phyloP scores from a whole-genome alignment of 2,888 invertebrate species.

The Anthrax anthrax region DNA sequence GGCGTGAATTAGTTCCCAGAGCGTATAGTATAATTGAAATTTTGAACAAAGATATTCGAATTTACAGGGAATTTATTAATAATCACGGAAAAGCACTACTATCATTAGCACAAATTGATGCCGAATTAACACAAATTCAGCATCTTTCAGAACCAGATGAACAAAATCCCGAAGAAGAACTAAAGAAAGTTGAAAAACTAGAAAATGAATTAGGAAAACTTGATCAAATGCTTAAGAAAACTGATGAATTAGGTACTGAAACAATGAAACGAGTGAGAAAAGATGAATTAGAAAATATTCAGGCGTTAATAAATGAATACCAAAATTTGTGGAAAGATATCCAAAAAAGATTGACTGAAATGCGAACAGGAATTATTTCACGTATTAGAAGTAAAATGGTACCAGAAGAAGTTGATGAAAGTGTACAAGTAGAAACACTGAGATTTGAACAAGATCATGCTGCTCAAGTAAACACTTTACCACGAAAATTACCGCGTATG shows the following conservation, averaged over 20 bases:
- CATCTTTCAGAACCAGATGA: constrained; percentile 39
- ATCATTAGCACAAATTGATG: constrained; percentile 55
- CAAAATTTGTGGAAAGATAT: constrained; percentile 48
- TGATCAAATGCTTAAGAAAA: constrained; percentile 36
- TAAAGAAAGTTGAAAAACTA: constrained; percentile 31
- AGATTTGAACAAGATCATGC: constrained; percentile 62
- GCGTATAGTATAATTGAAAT: constrained; percentile 43
- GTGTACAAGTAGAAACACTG: constrained; percentile 56
- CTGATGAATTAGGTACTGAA: constrained; percentile 42
- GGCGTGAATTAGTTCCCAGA: constrained; percentile 48
- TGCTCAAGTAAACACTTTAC: constrained; percentile 70
- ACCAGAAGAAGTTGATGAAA: constrained; percentile 39
- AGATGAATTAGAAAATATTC: constrained; percentile 40
- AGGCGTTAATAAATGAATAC: constrained; percentile 50
- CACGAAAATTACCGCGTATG: constrained; percentile 42
- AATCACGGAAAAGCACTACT: constrained; percentile 59
- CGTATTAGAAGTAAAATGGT: constrained; percentile 19
- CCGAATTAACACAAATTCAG: constrained; percentile 53
- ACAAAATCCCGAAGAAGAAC: constrained; percentile 20
- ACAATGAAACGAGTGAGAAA: constrained; percentile 43
- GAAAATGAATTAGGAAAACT: constrained; percentile 43
- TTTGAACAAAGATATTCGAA: constrained; percentile 42
- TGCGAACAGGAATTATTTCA: constrained; percentile 34
- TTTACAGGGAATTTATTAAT: constrained; percentile 52
- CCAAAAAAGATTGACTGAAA: constrained; percentile 36